Evolutionary conservation across 2,888 invertebrate genomes (phyloP).

Genomic region (Dascillus cervinus): DNA sequence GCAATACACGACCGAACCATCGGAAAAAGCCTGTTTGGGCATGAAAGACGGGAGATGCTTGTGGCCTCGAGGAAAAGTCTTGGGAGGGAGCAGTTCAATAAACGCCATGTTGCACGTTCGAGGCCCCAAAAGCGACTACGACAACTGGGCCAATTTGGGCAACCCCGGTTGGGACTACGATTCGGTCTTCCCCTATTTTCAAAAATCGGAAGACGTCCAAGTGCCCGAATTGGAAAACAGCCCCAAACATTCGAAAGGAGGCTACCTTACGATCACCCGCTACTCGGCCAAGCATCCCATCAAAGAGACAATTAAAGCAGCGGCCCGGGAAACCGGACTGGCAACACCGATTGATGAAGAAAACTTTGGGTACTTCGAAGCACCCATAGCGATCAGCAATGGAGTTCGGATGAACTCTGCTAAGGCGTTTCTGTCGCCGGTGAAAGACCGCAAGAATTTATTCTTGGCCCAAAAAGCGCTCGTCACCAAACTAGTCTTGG

Average conservation of each 20-base stretch:
- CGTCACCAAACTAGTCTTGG: slow-evolving; percentile 49
- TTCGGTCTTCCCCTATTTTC: slow-evolving; percentile 71
- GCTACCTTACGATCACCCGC: slow-evolving; percentile 11
- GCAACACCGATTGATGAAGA: slow-evolving; percentile 29
- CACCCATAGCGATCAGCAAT: slow-evolving; percentile 39
- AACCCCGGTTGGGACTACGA: slow-evolving; percentile 67
- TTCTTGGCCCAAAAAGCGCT: slow-evolving; percentile 47
- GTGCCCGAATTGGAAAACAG: slow-evolving; percentile 11
- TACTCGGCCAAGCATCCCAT: slow-evolving; percentile 7
- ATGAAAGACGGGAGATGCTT: slow-evolving; percentile 79
- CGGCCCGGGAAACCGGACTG: slow-evolving; percentile 30
- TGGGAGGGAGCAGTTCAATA: slow-evolving; percentile 57
- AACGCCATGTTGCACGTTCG: slow-evolving; percentile 60
- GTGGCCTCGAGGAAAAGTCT: slow-evolving; percentile 70
- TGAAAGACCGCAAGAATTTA: slow-evolving; percentile 49
- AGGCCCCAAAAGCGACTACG: slow-evolving; percentile 57
- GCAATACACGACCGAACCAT: slow-evolving; percentile 26
- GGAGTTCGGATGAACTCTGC: slow-evolving; percentile 49
- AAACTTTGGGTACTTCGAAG: slow-evolving; percentile 34
- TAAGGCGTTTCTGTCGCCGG: slow-evolving; percentile 48
- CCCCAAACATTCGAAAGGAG: slow-evolving; percentile 13
- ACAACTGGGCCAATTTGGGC: slow-evolving; percentile 53
- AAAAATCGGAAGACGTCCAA: slow-evolving; percentile 69
- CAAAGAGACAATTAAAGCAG: slow-evolving; percentile 11
- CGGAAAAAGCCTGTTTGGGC: slow-evolving; percentile 49